Conservation (phyloP, 2,113 vertebrate species). For the Oreocharis arfaki region DNA sequence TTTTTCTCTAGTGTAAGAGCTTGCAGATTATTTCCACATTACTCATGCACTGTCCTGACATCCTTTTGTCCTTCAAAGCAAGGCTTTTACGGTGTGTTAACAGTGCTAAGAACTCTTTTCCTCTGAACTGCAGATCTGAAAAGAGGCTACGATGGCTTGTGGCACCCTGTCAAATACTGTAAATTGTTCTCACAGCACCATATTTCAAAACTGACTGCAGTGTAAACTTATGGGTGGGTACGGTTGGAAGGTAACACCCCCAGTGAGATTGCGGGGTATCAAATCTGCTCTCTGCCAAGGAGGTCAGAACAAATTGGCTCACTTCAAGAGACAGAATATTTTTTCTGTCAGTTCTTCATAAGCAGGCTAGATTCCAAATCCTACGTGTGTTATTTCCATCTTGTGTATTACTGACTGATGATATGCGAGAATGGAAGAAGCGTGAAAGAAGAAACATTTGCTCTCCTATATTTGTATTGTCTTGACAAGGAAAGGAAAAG, state of each 20-base stretch:
- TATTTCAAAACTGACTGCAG: background rate
- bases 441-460: background rate
- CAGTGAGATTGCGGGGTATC: background rate
- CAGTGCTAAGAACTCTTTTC: background rate
- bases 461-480: background rate
- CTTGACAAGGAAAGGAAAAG: background rate
- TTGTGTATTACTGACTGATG: background rate
- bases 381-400: background rate
- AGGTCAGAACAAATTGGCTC: background rate
- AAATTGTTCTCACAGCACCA: background rate
- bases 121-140: slow-evolving; percentile 17
- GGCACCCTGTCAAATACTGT: slow-evolving; percentile 7
- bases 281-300: background rate
- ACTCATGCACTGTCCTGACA: background rate
- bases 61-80: background rate
- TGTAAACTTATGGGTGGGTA: background rate
- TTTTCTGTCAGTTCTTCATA: background rate
- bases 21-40: background rate
- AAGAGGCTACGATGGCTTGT: background rate
- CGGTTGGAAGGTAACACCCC: background rate
- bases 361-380: background rate
- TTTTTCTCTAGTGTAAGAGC: background rate
- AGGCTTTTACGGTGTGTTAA: background rate
- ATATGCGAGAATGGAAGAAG: background rate
- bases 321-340: background rate